Evolutionary conservation across 2,113 vertebrate species (phyloP).

Genomic region (Thomomys bottae): DNA sequence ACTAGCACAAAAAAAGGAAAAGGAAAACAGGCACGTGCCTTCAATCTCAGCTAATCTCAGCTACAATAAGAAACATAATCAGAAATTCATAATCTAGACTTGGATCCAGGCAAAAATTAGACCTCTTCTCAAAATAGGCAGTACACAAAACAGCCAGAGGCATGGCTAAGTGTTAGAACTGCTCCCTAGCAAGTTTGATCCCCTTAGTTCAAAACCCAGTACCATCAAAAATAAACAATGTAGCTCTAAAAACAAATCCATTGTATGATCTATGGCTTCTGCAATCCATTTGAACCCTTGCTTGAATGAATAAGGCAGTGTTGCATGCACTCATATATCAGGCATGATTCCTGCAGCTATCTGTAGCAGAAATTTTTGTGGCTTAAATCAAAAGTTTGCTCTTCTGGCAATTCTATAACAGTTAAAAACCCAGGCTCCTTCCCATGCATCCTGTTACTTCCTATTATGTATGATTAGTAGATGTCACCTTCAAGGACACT

Average conservation of each 20-base stretch:
- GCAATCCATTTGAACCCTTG: slow-evolving; percentile 17
- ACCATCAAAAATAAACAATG: too few relatives aligned
- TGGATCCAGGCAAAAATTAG: too few relatives aligned
- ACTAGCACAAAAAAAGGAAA: too few relatives aligned
- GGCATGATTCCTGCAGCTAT: neutral
- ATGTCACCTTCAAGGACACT: slow-evolving; percentile 21
- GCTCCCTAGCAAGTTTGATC: too few relatives aligned
- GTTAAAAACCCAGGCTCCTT: neutral
- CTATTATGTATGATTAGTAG: neutral
- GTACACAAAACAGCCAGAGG: too few relatives aligned
- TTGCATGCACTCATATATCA: neutral
- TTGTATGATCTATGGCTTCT: slow-evolving; percentile 18
- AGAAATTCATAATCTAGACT: too few relatives aligned
- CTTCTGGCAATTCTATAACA: neutral
- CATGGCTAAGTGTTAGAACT: too few relatives aligned
- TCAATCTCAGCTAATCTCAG: too few relatives aligned
- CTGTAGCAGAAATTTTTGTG: slow-evolving; percentile 20
- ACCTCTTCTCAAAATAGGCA: too few relatives aligned
- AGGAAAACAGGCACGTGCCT: too few relatives aligned
- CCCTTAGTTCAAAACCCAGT: too few relatives aligned
- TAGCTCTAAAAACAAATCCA: neutral
- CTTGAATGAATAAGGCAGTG: slow-evolving; percentile 3
- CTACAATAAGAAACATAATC: too few relatives aligned
- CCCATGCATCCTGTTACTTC: neutral
- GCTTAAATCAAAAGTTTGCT: slow-evolving; percentile 17